Evolutionary conservation across 2,888 invertebrate species (phyloP), one percentile per base, ranked within the genome.

Genomic region (Eupithecia insigniata): DNA sequence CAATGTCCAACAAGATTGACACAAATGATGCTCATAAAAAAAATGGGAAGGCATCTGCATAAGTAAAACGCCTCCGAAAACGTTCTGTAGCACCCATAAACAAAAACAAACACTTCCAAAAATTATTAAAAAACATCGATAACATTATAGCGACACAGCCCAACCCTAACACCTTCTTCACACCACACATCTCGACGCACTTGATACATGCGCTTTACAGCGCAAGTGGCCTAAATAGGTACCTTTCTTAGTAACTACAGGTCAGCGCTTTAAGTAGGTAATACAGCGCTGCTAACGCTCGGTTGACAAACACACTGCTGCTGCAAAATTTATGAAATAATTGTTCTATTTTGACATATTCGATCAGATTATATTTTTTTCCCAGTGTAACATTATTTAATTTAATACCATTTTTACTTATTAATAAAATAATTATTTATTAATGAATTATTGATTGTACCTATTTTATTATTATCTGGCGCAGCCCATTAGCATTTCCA

Each of bases 191-290:
- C 92, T 89, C 85, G 82, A 83, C 78, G 84, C 85, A 84, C 85
- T 87, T 89, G 89, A 90, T 89, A 89, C 89, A 90, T 89, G 88
- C 87, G 87, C 90, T 89, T 88, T 87, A 85, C 85, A 84, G 83
- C 83, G 84, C 82, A 83, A 84, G 81, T 84, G 83, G 78, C 81
- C 84, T 85, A 88, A 89, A 87, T 88, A 87, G 79, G 79, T 78
- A 64, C 51, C 26, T 64, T 64, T 39, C n/a, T 79, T 76, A n/a
- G n/a, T 28, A 62, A n/a, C 18, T 81, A 72, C 78, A 75, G 76
- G 62, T 78, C 77, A 74, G 80, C 76, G 71, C 67, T 65, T 39
- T 64, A 61, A 0, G n/a, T 30, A 61, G 18, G n/a, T n/a, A 60
- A 60, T 30, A 60, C 60, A 30, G 80, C 80, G 75, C 67, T 79